phyloP scores from a whole-genome alignment of 2,113 vertebrate genomes.

The Phalacrocorax pelagicus region DNA sequence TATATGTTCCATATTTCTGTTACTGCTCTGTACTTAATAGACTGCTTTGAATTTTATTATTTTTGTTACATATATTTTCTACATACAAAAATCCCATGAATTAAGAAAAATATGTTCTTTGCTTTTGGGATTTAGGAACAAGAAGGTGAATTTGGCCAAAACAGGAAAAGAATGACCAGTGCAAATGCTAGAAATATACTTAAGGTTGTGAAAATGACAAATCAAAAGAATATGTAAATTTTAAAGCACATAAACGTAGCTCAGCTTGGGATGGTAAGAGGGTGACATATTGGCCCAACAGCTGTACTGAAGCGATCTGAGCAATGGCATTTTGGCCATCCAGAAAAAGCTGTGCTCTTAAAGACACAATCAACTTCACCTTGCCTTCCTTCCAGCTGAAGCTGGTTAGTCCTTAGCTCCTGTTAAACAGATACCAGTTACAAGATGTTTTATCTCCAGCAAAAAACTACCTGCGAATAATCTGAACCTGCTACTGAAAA shows the following conservation, averaged over 20 bases:
- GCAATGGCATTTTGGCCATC: neutral
- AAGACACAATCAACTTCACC: neutral
- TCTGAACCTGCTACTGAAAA: neutral
- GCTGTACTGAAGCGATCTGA: neutral
- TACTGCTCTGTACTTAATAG: neutral
- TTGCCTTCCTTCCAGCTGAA: neutral
- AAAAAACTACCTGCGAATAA: neutral
- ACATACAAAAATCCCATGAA: rapidly evolving
- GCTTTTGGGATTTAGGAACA: neutral
- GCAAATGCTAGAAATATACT: neutral
- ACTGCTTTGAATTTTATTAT: neutral
- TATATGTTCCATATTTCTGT: neutral
- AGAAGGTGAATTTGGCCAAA: neutral
- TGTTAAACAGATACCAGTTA: neutral
- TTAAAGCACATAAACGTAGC: neutral
- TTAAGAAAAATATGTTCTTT: neutral
- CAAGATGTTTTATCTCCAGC: neutral
- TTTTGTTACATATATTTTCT: neutral
- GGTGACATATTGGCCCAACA: neutral
- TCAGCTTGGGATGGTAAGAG: neutral
- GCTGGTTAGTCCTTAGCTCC: neutral
- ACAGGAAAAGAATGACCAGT: neutral
- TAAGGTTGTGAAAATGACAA: neutral
- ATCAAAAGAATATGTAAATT: neutral
- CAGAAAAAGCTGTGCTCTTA: neutral